Evolutionary conservation across 1,140 invertebrate species (phyloP).

Genomic region (Bursaphelenchus mucronatus): DNA sequence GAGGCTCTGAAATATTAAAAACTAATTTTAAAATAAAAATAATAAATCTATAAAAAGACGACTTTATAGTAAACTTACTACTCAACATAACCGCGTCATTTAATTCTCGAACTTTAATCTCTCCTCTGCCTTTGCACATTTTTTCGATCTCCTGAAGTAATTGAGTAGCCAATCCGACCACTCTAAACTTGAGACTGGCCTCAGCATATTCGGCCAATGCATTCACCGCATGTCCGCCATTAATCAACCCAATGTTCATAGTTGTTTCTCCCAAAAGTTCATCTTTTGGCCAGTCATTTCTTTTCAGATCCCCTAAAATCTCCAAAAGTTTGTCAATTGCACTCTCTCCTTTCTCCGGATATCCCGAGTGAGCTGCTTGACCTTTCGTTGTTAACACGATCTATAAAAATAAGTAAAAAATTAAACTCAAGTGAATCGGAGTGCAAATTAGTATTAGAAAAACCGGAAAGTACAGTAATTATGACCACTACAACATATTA

Average conservation of each 20-base stretch:
- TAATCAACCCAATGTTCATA: conserved; percentile 44
- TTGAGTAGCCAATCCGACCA: conserved; percentile 34
- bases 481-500: too few species aligned
- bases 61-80: too few species aligned
- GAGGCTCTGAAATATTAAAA: conserved; percentile 27
- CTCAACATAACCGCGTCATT: conserved; percentile 41
- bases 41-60: conserved; percentile 4
- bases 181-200: conserved; percentile 40
- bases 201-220: conserved; percentile 39
- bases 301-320: conserved; percentile 34
- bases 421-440: conserved; percentile 7
- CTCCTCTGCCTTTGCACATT: conserved; percentile 24
- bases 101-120: conserved; percentile 23
- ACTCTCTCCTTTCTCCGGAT: conserved; percentile 35
- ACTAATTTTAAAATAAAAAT: not conserved
- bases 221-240: conserved; percentile 46
- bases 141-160: conserved; percentile 14
- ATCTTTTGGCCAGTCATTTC: conserved; percentile 36
- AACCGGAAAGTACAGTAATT: too few species aligned
- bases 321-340: conserved; percentile 44
- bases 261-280: conserved; percentile 40
- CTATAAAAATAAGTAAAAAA: not conserved
- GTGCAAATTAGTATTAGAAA: too few species aligned
- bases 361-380: conserved; percentile 45
- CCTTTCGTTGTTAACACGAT: conserved; percentile 17